These are phyloP conservation scores for Sipha flava DNA, from an alignment of 1,140 invertebrate genomes.

Conservation along the genomic window DNA sequence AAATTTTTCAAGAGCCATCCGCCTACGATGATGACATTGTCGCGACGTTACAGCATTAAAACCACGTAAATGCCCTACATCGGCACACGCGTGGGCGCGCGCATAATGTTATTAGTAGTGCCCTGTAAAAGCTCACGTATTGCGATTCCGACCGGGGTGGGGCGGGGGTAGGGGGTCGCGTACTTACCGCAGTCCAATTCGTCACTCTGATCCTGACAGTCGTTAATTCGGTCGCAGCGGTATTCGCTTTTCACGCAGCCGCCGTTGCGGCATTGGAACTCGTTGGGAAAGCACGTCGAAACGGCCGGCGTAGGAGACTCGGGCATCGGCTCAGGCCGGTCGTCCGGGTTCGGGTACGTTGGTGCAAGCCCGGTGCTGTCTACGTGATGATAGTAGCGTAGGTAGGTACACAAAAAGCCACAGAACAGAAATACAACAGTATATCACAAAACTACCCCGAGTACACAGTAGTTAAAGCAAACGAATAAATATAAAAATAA, in stretches of 20 bases:
- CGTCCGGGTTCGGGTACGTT: background rate
- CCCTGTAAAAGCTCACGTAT: too few species aligned
- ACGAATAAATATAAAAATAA: background rate
- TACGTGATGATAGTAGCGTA: background rate
- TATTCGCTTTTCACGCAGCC: slow-evolving; percentile 49
- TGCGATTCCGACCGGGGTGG: too few species aligned
- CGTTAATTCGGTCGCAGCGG: slow-evolving; percentile 58
- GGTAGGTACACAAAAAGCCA: slow-evolving; percentile 13
- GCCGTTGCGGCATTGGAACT: slow-evolving; percentile 51
- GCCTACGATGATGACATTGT: too few species aligned
- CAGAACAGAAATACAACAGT: slow-evolving; percentile 5
- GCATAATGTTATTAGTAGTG: too few species aligned
- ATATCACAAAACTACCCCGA: background rate
- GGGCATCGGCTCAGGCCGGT: background rate
- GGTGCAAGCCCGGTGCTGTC: background rate
- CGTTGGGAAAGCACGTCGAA: slow-evolving; percentile 39
- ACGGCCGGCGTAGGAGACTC: background rate
- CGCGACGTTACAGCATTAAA: too few species aligned
- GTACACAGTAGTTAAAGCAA: too few species aligned
- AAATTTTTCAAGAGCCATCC: too few species aligned
- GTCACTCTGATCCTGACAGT: slow-evolving; percentile 66
- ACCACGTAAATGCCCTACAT: too few species aligned
- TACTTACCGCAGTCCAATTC: slow-evolving; percentile 62
- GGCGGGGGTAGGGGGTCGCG: too few species aligned
- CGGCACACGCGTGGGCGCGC: too few species aligned